phyloP scores from a whole-genome alignment of 1,140 invertebrate species.

The Globodera rostochiensis region DNA sequence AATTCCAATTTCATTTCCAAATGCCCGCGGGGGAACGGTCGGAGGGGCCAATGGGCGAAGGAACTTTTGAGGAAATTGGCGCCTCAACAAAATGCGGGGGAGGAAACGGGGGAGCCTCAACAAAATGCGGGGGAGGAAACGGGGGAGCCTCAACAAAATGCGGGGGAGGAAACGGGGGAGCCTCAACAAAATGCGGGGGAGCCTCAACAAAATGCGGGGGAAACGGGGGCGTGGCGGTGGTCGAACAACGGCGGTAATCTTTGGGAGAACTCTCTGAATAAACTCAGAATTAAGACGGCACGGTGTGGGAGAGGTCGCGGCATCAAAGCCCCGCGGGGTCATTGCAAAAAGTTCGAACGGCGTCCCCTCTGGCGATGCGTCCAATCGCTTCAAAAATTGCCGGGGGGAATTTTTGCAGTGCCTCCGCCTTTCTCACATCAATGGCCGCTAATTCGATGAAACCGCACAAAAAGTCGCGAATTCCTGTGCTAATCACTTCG shows the following conservation, averaged over 20 bases:
- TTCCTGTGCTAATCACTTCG: not conserved
- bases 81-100: not conserved
- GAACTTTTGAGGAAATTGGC: not conserved
- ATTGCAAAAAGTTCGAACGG: not conserved
- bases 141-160: not conserved
- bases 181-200: not conserved
- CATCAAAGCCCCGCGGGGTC: not conserved
- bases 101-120: not conserved
- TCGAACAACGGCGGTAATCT: not conserved
- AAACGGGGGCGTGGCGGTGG: not conserved
- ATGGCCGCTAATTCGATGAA: not conserved
- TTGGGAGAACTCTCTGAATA: too few species aligned
- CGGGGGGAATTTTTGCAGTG: not conserved
- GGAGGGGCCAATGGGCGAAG: slow-evolving; percentile 5
- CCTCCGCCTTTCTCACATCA: not conserved
- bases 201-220: not conserved
- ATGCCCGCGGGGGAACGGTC: slow-evolving; percentile 48
- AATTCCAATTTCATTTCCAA: slow-evolving; percentile 39
- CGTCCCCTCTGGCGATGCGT: not conserved
- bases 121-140: slow-evolving; percentile 7
- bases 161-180: not conserved
- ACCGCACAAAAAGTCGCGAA: not conserved
- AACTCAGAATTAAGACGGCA: not conserved
- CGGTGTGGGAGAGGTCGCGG: not conserved
- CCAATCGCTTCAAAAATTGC: not conserved